Evolutionary conservation across 2,113 vertebrate species (phyloP), one percentile per base, ranked within the genome.

Genomic region (Plectropomus leopardus): DNA sequence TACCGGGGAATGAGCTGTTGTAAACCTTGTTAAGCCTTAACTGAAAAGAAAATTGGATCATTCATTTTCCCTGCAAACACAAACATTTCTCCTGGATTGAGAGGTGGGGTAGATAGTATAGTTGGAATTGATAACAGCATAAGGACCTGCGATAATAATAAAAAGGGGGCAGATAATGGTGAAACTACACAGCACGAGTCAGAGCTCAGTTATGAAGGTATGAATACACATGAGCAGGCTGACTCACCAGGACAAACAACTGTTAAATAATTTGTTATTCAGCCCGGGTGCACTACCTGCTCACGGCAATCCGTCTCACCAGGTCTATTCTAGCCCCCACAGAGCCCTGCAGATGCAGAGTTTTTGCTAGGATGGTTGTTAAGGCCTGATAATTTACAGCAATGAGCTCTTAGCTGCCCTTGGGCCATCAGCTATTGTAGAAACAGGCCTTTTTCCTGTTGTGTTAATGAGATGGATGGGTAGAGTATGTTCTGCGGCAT

Each of bases 181-280:
- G 58, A 83, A 78, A 74, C 57, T 63, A 64, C 77, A 47, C 71
- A 71, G 79, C 77, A 47, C 8, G 32, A 75, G 68, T 66, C 45
- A 1, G 59, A 40, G 40, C 57, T 83, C 71, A 24, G 70, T 81
- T 65, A 55, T 83, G 64, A 85, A 80, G 34, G 71, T 32, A 86
- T 85, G 76, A 88, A 89, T 86, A 78, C 86, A 85, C 86, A 87
- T 72, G 58, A 86, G 74, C 83, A 81, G 82, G 57, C 63, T 84
- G 84, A 82, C 80, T 86, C 74, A 83, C 84, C 86, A 83, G 71
- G 76, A 89, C 57, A 88, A 91, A 89, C 86, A 86, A 89, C 78
- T 83, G 79, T 88, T 88, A 79, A 89, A 87, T 91, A 75, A 92
- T 91, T 92, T 87, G 76, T 82, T 89, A 79, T 90, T 86, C 85